These are phyloP conservation scores for Tapirus terrestris DNA, from an alignment of 2,113 vertebrate genomes.

Conservation along the genomic window DNA sequence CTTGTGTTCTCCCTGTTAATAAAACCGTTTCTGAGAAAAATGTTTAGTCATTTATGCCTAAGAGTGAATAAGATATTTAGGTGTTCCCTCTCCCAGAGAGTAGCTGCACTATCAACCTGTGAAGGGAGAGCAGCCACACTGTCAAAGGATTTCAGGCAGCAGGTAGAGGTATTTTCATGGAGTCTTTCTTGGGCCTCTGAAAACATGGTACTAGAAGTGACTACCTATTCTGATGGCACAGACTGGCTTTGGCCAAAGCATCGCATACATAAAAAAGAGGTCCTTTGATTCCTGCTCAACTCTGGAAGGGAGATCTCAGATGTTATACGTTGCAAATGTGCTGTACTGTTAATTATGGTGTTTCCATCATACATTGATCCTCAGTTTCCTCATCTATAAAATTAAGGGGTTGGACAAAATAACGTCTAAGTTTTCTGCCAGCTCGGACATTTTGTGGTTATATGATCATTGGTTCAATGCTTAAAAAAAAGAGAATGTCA, in stretches of 20 bases:
- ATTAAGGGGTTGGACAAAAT: constrained; percentile 45
- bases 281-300: background rate
- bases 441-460: constrained; percentile 10
- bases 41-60: background rate
- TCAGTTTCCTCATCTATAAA: constrained; percentile 49
- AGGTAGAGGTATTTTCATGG: background rate
- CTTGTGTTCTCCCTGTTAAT: constrained; percentile 32
- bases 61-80: background rate
- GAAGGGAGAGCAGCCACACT: background rate
- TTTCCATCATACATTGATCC: constrained; percentile 41
- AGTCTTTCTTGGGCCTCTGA: background rate
- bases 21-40: constrained; percentile 27
- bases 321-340: constrained; percentile 17
- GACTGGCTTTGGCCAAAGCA: background rate
- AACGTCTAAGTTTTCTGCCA: constrained; percentile 34
- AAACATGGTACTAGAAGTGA: constrained; percentile 1
- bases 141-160: constrained; percentile 6
- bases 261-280: constrained; percentile 1
- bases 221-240: background rate
- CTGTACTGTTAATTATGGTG: background rate
- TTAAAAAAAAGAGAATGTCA: constrained; percentile 64
- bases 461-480: constrained; percentile 23
- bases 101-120: background rate
- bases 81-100: background rate
- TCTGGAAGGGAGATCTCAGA: background rate